Percentiles rank a stretch among this genome's conserved stretches.
These are phyloP conservation scores for Piscicola geometra DNA, from an alignment of 2,888 invertebrate species.

Conservation along the genomic window DNA sequence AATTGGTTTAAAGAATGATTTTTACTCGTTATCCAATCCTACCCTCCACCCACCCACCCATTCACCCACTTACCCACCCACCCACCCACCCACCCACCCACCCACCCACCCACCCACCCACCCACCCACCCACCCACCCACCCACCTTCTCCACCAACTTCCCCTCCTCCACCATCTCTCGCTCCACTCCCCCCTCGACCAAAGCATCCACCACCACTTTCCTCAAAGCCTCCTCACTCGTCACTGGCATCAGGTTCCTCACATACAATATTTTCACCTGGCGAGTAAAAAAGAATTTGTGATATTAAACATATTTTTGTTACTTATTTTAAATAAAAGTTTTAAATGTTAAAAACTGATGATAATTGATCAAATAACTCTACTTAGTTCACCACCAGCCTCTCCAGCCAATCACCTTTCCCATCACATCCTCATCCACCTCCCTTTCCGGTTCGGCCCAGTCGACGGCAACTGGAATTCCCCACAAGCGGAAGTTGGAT, in stretches of 20 bases:
- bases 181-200: conserved; percentile 30
- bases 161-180: background rate
- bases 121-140: too few species aligned
- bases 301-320: too few species aligned
- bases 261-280: conserved; percentile 74
- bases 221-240: conserved; percentile 60
- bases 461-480: conserved; percentile 71
- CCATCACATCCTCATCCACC: conserved; percentile 70
- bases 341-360: background rate
- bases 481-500: conserved; percentile 63
- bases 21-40: too few species aligned
- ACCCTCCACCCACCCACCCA: too few species aligned
- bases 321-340: too few species aligned
- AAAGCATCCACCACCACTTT: conserved; percentile 56
- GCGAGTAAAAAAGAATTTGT: too few species aligned
- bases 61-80: too few species aligned
- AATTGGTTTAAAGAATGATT: too few species aligned
- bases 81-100: too few species aligned
- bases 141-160: too few species aligned
- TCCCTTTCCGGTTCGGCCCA: conserved; percentile 81
- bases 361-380: too few species aligned
- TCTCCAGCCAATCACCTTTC: conserved; percentile 51
- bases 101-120: too few species aligned
- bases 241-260: conserved; percentile 64
- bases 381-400: background rate